A percentile compares a stretch with the other conserved stretches of the same genome.
Evolutionary conservation across 2,113 vertebrate species (phyloP).

Genomic region (Mola mola): DNA sequence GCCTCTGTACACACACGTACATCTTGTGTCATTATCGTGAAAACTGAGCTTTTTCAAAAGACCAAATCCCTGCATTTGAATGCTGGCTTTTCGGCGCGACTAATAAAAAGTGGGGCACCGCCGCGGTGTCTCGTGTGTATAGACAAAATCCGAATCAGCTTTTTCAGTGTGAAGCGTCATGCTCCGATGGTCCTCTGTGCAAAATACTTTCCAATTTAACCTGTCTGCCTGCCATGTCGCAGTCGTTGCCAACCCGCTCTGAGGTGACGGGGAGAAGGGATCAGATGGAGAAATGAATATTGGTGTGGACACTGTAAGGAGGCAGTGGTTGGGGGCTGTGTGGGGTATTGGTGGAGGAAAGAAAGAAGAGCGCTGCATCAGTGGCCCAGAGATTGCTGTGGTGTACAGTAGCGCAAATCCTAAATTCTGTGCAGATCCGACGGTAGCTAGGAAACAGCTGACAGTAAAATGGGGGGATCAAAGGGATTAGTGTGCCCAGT

Average conservation of each 20-base stretch:
- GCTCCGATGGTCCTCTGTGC: slow-evolving; percentile 52
- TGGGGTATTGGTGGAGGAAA: slow-evolving; percentile 57
- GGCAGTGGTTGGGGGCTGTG: slow-evolving; percentile 3
- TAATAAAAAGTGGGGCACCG: slow-evolving; percentile 67
- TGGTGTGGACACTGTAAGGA: slow-evolving; percentile 23
- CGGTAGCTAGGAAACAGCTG: slow-evolving; percentile 79
- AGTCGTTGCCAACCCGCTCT: slow-evolving; percentile 29
- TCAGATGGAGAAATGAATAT: slow-evolving; percentile 39
- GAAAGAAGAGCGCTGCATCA: slow-evolving; percentile 61
- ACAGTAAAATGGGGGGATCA: slow-evolving; percentile 81
- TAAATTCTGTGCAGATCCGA: slow-evolving; percentile 74
- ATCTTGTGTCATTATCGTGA: slow-evolving; percentile 57
- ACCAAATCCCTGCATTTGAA: slow-evolving; percentile 50
- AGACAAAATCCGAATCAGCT: slow-evolving; percentile 66
- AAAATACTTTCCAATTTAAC: slow-evolving; percentile 59
- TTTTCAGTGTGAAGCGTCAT: slow-evolving; percentile 44
- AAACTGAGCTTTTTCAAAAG: slow-evolving; percentile 60
- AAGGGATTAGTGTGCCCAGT: slow-evolving; percentile 74
- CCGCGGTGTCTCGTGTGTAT: slow-evolving; percentile 56
- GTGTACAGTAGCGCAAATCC: slow-evolving; percentile 77
- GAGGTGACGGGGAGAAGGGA: slow-evolving; percentile 19
- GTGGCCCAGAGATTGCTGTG: slow-evolving; percentile 70
- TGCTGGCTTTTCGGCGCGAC: slow-evolving; percentile 51
- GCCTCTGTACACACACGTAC: slow-evolving; percentile 24
- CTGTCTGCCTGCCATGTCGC: slow-evolving; percentile 32